Evolutionary conservation across 2,797 vertebrate genomes (phyloP).

Genomic region (Pseudomugil tenellus): DNA sequence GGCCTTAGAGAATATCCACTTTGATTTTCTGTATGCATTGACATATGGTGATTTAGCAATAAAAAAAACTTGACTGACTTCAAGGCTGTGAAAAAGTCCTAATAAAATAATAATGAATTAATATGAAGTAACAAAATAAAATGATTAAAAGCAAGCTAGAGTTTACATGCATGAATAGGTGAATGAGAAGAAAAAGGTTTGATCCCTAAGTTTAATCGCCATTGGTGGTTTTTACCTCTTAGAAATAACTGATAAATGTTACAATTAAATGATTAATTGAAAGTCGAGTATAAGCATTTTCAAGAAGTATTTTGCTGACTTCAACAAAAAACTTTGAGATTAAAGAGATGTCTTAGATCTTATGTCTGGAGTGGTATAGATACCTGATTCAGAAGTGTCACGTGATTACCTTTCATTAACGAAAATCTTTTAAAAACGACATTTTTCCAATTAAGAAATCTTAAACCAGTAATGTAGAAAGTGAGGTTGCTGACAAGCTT

Average conservation of each 20-base stretch:
- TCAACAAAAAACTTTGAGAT: background rate
- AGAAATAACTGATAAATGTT: background rate
- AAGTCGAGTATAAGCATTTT: background rate
- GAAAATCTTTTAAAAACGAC: background rate
- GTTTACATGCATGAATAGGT: no score
- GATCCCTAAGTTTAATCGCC: no score
- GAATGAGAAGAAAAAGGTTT: no score
- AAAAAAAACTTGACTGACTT: no score
- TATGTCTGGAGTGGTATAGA: background rate
- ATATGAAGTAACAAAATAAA: no score
- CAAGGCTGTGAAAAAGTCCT: no score
- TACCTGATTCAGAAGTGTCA: background rate
- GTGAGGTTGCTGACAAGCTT: slow-evolving; percentile 1
- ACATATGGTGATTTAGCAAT: no score
- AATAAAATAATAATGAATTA: no score
- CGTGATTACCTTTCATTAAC: background rate
- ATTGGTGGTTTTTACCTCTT: no score
- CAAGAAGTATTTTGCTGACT: background rate
- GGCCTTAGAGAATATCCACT: no score
- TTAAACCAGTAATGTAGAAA: slow-evolving; percentile 5
- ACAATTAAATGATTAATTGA: background rate
- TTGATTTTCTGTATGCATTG: no score
- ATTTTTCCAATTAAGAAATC: slow-evolving; percentile 18
- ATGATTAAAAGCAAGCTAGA: no score
- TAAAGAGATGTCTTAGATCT: slow-evolving; percentile 15